Base-by-base conservation (phyloP, 64 coral and sea anemone genomes). In the Montipora sp. region DNA sequence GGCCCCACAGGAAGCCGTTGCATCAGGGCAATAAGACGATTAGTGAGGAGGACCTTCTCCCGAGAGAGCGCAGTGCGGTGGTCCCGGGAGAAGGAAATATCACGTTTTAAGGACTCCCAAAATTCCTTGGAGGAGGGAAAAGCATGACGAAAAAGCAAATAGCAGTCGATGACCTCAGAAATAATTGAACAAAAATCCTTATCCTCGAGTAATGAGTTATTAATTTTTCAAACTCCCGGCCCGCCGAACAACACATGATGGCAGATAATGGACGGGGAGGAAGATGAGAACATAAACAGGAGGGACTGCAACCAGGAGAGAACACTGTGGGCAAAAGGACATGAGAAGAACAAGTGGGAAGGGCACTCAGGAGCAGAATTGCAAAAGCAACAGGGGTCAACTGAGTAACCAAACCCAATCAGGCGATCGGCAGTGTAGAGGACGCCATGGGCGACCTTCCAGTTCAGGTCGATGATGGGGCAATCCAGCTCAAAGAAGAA, bases 401-500 rank as follows among this genome's bases (percentile, higher is more conserved):
- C 72, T 10, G 22, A 12, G 16, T 59, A 36, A 0, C 88, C 88
- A 79, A 89, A 89, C 1, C 73, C 59, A 5, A 68, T 0, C 2
- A 81, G 66, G n/a, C 89, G 45, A 1, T 81, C 59, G 0, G 89
- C 78, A 0, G 20, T 90, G 19, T 90, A 76, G 1, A 76, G 13
- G 7, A 88, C 70, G 5, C 86, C 73, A 45, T 88, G 86, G 11
- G 86, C 86, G 21, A 88, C 71, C 5, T 87, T 87, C 84, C 87
- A 89, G 2, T 43, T 46, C 2, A 89, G 49, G n/a, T 89, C 73
- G 4, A 90, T 79, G 14, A 77, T 43, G 0, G 11, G 51, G 0
- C 23, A 27, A 48, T 90, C 88, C 0, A 70, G 6, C 6, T 22
- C 23, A 10, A 79, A 75, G 7, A 79, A 27, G 4, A 46, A 59